A percentile compares a stretch with the other conserved stretches of the same genome.
These are phyloP conservation scores for Aptenodytes forsteri DNA, from an alignment of 2,113 vertebrate genomes.

Conservation along the genomic window DNA sequence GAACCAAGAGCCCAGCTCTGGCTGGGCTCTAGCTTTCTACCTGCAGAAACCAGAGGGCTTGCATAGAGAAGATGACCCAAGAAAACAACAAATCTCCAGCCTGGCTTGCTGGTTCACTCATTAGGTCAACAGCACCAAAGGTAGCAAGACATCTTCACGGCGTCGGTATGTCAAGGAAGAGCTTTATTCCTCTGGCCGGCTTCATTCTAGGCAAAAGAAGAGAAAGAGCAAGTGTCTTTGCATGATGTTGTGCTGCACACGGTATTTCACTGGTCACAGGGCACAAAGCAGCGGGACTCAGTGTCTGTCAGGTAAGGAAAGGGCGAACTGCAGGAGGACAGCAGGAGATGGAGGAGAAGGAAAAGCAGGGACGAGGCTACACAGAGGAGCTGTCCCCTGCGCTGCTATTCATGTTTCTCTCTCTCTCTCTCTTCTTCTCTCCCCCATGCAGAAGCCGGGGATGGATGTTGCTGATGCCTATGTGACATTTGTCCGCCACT, in stretches of 20 bases:
- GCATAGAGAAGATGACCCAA: background rate
- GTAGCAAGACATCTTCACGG: background rate
- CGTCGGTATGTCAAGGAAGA: background rate
- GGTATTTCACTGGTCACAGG: background rate
- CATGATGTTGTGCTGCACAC: background rate
- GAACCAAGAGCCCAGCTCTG: background rate
- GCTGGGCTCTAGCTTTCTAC: background rate
- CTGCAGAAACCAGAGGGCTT: background rate
- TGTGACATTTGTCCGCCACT: conserved; percentile 97
- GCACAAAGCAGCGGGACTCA: background rate
- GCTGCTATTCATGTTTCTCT: conserved; percentile 23
- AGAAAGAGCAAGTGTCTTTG: background rate
- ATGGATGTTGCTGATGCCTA: conserved; percentile 98
- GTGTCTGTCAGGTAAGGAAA: background rate
- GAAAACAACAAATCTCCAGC: background rate
- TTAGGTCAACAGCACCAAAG: background rate
- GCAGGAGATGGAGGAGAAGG: background rate
- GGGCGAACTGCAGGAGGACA: background rate
- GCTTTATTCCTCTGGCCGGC: background rate
- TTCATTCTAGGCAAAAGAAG: background rate
- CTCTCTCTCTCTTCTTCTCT: conserved; percentile 57
- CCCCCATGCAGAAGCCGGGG: conserved; percentile 89
- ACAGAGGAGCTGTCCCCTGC: background rate
- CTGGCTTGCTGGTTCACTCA: background rate
- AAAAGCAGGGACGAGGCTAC: background rate